Conservation (phyloP, 2,888 invertebrate genomes). For the Troides helena region DNA sequence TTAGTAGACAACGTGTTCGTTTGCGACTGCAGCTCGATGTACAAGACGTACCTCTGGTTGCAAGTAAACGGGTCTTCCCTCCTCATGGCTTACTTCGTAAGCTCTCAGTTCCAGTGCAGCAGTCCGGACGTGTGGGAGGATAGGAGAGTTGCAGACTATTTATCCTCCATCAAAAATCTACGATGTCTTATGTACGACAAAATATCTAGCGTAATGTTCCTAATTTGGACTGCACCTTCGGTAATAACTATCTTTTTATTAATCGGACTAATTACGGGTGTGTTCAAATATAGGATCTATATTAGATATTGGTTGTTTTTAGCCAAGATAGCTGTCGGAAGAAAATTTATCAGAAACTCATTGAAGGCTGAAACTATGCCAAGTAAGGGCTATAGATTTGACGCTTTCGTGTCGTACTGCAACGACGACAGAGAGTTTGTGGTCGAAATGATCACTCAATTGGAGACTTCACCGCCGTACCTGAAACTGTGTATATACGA, state of each 20-base stretch:
- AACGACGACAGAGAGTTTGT: conserved; percentile 83
- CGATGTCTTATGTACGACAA: conserved; percentile 66
- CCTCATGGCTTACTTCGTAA: conserved; percentile 56
- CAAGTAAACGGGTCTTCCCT: conserved; percentile 57
- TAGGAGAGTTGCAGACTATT: conserved; percentile 62
- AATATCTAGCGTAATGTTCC: conserved; percentile 59
- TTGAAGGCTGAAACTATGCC: conserved; percentile 38
- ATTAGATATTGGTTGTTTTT: conserved; percentile 79
- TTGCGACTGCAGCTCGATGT: conserved; percentile 77
- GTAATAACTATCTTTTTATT: conserved; percentile 58
- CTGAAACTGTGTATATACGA: conserved; percentile 85
- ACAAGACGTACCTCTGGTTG: conserved; percentile 64
- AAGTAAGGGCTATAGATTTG: conserved; percentile 69
- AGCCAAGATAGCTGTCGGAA: conserved; percentile 73
- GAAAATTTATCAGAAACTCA: conserved; percentile 56
- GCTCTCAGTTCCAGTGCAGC: conserved; percentile 64
- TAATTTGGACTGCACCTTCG: conserved; percentile 68
- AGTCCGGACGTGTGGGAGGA: conserved; percentile 72
- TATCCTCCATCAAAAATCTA: conserved; percentile 60
- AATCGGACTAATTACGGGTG: conserved; percentile 45
- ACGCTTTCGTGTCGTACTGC: conserved; percentile 82
- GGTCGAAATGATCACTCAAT: conserved; percentile 77
- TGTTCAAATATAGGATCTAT: conserved; percentile 72
- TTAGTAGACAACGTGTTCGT: conserved; percentile 76
- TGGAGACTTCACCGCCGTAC: conserved; percentile 81